Conservation (phyloP, 37 sponge, comb jelly and placozoan genomes). For the Ianthella basta region DNA sequence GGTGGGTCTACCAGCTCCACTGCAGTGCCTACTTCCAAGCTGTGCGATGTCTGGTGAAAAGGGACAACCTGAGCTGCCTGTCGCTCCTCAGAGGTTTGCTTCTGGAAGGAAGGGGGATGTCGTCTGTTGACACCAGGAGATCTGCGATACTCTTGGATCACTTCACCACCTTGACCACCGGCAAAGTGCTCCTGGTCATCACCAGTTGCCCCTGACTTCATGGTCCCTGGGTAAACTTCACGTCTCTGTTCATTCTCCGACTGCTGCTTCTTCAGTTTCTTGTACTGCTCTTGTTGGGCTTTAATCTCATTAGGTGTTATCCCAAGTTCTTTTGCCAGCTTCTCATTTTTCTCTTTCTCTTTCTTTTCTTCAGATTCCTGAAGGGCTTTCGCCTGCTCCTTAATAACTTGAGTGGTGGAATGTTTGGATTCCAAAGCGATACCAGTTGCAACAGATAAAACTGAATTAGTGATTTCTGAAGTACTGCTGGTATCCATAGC, state of each 20-base stretch:
- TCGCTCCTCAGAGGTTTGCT: neutral
- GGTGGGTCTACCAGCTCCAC: conserved; percentile 10
- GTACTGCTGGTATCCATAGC: neutral
- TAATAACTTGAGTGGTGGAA: neutral
- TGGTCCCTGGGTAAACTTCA: neutral
- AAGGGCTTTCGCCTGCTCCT: neutral
- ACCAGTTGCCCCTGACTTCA: neutral
- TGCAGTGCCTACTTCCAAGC: conserved; percentile 3
- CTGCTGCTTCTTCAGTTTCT: neutral
- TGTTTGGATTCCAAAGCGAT: neutral
- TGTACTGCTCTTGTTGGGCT: neutral
- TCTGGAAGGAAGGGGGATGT: neutral
- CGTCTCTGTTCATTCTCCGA: neutral
- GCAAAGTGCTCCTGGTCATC: neutral
- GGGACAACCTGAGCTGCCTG: neutral
- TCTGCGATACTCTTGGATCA: neutral
- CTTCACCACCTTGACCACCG: neutral
- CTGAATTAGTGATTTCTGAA: neutral
- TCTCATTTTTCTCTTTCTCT: neutral
- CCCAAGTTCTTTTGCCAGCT: neutral
- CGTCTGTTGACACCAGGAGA: neutral
- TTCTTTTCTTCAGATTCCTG: too few relatives aligned
- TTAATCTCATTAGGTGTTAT: neutral
- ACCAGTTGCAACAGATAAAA: neutral
- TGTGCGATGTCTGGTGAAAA: neutral